These are phyloP conservation scores for Enoplosus armatus DNA, from an alignment of 2,797 vertebrate species.

Conservation along the genomic window DNA sequence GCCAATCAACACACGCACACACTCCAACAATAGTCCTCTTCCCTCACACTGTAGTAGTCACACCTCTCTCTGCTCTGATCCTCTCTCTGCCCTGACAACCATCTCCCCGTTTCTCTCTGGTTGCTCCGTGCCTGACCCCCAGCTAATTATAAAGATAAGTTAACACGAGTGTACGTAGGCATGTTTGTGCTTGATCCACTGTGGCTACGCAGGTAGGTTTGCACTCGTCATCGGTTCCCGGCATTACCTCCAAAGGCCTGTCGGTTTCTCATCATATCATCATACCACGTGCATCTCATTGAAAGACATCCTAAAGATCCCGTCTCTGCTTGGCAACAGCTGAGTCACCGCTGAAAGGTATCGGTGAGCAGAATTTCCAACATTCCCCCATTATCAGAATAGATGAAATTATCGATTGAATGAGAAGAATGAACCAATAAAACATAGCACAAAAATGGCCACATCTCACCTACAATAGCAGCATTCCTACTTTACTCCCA, in stretches of 20 bases:
- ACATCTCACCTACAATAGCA: conserved; percentile 36
- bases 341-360: conserved; percentile 39
- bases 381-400: conserved; percentile 4
- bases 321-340: conserved; percentile 55
- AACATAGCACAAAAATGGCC: conserved; percentile 19
- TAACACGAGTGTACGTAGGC: conserved; percentile 1
- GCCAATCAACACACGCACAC: conserved; percentile 49
- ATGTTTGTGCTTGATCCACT: conserved; percentile 26
- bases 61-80: conserved; percentile 51
- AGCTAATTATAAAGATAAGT: conserved; percentile 54
- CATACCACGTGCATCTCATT: background rate
- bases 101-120: conserved; percentile 21
- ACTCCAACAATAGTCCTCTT: conserved; percentile 60
- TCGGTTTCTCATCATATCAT: conserved; percentile 12
- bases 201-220: conserved; percentile 20
- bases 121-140: conserved; percentile 33
- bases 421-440: conserved; percentile 2
- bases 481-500: conserved; percentile 40
- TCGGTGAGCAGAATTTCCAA: conserved; percentile 15
- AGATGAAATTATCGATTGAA: conserved; percentile 18
- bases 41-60: conserved; percentile 37
- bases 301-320: conserved; percentile 27
- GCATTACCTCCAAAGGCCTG: conserved; percentile 4
- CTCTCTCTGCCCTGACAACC: conserved; percentile 44
- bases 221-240: background rate